phyloP scores from a whole-genome alignment of 2,113 vertebrate genomes.

The Gymnarchus niloticus region DNA sequence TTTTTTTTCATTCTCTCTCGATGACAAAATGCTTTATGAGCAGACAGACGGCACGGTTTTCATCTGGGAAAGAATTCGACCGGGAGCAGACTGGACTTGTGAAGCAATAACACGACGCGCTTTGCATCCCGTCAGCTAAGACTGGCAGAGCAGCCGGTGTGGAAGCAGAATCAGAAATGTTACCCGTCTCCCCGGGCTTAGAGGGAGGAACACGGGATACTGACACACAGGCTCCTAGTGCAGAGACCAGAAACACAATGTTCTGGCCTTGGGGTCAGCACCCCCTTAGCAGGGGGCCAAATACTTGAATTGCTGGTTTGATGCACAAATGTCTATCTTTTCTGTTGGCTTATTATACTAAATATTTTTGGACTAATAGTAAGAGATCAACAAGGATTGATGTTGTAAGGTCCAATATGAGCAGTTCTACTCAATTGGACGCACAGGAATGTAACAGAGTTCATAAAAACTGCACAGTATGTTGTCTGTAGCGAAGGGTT shows the following conservation, averaged over 20 bases:
- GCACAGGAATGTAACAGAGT: not conserved
- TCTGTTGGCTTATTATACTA: not conserved
- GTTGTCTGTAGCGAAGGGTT: not conserved
- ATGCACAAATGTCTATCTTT: not conserved
- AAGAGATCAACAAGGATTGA: not conserved
- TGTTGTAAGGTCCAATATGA: not conserved
- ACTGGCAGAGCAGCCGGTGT: not conserved
- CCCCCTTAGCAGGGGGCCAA: not conserved
- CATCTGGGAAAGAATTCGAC: constrained; percentile 21
- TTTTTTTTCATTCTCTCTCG: not conserved
- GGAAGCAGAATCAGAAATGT: not conserved
- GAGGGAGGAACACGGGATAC: not conserved
- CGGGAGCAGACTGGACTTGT: not conserved
- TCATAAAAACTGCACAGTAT: not conserved
- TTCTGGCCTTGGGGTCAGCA: not conserved
- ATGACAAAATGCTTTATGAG: constrained; percentile 10
- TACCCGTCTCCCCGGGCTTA: not conserved
- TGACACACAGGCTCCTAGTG: not conserved
- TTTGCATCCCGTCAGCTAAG: not conserved
- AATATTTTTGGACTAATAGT: not conserved
- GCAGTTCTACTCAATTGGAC: not conserved
- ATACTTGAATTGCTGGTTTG: not conserved
- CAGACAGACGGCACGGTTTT: not conserved
- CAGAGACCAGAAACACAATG: not conserved
- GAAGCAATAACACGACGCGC: constrained; percentile 24